phyloP scores from a whole-genome alignment of 2,113 vertebrate species.

The Amblyornis subalaris region DNA sequence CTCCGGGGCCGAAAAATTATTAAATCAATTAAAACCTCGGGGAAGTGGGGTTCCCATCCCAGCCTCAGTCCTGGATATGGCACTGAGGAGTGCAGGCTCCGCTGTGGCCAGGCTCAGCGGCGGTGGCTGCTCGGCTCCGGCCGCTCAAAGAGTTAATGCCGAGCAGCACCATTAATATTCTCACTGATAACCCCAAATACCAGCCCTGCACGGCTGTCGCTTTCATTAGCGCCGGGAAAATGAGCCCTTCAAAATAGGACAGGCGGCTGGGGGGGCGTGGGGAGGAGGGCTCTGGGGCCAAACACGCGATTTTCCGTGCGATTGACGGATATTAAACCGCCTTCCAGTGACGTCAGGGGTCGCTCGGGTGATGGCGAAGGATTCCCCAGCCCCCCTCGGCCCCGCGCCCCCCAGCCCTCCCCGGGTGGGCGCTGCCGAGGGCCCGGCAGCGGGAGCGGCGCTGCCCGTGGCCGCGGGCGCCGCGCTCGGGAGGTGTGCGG shows the following conservation, averaged over 20 bases:
- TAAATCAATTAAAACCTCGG: accelerated
- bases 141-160: conserved; percentile 14
- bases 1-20: accelerated
- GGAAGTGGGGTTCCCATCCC: background rate
- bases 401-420: background rate
- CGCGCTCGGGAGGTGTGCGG: background rate
- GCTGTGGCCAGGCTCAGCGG: accelerated
- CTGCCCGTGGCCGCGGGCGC: background rate
- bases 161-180: conserved; percentile 31
- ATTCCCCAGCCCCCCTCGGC: background rate
- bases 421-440: background rate
- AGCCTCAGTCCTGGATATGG: accelerated
- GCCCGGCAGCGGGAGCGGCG: background rate
- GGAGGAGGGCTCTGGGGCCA: conserved; percentile 23
- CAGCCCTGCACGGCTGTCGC: conserved; percentile 54
- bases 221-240: conserved; percentile 53
- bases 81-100: background rate
- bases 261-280: background rate
- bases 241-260: conserved; percentile 60
- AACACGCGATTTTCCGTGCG: background rate
- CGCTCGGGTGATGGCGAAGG: background rate
- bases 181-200: conserved; percentile 30
- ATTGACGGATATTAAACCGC: background rate
- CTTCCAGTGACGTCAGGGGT: conserved; percentile 15
- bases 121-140: accelerated